Conservation (phyloP, 2,113 vertebrate genomes). For the Litocranius walleri region DNA sequence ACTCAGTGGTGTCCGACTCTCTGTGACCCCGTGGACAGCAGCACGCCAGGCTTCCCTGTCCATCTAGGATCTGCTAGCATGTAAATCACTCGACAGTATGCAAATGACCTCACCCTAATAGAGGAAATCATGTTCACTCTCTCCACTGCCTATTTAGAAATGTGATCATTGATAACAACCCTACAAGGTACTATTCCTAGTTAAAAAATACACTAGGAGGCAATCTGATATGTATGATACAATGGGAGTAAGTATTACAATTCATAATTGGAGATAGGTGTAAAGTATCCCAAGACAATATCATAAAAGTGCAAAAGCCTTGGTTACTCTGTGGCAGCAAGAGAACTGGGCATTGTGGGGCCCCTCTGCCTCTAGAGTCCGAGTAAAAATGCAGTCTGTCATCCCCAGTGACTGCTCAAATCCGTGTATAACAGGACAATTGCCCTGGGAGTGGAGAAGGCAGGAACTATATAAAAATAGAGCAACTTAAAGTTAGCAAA, state of each 20-base stretch:
- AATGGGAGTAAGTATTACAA: background rate
- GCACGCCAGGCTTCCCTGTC: background rate
- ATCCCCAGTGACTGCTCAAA: background rate
- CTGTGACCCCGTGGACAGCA: no score
- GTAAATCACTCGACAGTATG: slow-evolving; percentile 31
- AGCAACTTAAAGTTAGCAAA: slow-evolving; percentile 53
- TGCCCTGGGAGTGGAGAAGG: slow-evolving; percentile 31
- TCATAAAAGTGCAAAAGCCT: background rate
- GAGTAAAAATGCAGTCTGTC: background rate
- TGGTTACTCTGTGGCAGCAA: background rate
- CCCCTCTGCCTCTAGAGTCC: background rate
- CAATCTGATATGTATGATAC: slow-evolving; percentile 16
- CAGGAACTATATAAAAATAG: slow-evolving; percentile 58
- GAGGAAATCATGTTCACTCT: slow-evolving; percentile 46
- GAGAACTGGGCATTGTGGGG: background rate
- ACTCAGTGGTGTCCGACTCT: no score
- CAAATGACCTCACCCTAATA: slow-evolving; percentile 49
- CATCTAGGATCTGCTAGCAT: background rate
- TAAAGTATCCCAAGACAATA: slow-evolving; percentile 14
- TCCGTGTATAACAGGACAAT: slow-evolving; percentile 21
- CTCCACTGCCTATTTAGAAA: slow-evolving; percentile 32
- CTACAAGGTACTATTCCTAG: background rate
- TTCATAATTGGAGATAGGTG: background rate
- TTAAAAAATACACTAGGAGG: slow-evolving; percentile 23
- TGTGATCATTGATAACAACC: slow-evolving; percentile 50